Evolutionary conservation across 2,888 invertebrate species (phyloP).

Genomic region (Synanthedon myopaeformis): DNA sequence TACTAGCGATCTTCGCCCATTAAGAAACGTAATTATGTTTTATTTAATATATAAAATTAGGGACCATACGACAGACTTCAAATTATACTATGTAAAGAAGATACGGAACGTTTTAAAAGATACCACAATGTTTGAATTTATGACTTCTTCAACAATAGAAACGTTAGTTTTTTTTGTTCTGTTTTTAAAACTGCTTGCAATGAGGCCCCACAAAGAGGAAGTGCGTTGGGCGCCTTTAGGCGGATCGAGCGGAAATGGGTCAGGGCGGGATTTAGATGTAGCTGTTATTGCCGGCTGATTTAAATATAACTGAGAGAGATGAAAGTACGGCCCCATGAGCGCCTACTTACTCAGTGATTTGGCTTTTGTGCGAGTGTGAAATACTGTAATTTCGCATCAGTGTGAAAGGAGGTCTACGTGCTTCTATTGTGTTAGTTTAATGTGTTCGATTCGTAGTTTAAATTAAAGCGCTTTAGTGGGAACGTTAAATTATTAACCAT

Average conservation of each 20-base stretch:
- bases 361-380: not conserved
- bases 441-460: not conserved
- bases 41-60: too few relatives aligned
- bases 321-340: conserved; percentile 19
- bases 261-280: conserved; percentile 55
- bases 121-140: too few relatives aligned
- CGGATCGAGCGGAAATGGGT: conserved; percentile 62
- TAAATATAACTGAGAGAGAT: conserved; percentile 52
- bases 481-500: too few relatives aligned
- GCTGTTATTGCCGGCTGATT: conserved; percentile 53
- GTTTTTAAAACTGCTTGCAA: conserved; percentile 18
- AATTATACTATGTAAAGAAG: too few relatives aligned
- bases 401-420: not conserved
- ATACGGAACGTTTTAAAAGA: too few relatives aligned
- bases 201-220: conserved; percentile 22
- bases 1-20: too few relatives aligned
- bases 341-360: conserved; percentile 10
- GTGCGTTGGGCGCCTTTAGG: conserved; percentile 46
- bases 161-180: too few relatives aligned
- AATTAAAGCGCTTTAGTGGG: too few relatives aligned
- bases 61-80: too few relatives aligned
- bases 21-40: too few relatives aligned
- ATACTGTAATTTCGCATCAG: not conserved
- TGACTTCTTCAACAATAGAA: too few relatives aligned
- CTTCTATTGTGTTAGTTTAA: not conserved